These are phyloP conservation scores for Tapirus indicus DNA, from an alignment of 2,797 vertebrate genomes.

Conservation along the genomic window DNA sequence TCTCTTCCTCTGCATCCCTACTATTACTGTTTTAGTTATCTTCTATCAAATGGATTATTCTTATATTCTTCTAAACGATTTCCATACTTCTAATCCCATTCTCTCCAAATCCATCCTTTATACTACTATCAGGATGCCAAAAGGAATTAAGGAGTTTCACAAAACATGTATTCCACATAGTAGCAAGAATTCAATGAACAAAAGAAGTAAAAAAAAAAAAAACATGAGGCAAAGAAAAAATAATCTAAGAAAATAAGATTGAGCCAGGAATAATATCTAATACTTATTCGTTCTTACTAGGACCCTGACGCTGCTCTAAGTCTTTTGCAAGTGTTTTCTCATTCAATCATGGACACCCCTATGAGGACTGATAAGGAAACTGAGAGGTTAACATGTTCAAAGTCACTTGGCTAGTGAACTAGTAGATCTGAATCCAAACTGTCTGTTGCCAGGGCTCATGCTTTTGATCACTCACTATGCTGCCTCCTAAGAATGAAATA, in stretches of 20 bases:
- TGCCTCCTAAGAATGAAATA: slow-evolving; percentile 23
- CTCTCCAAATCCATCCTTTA: neutral
- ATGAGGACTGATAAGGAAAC: neutral
- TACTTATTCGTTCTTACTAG: neutral
- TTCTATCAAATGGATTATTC: neutral
- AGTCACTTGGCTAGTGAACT: neutral
- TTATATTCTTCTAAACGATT: neutral
- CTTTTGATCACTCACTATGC: neutral
- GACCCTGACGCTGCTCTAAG: neutral
- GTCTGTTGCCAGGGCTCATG: neutral
- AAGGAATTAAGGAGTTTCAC: neutral
- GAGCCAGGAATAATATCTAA: neutral
- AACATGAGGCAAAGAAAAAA: neutral
- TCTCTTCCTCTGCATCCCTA: neutral
- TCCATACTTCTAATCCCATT: neutral
- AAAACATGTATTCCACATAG: neutral
- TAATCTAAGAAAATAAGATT: neutral
- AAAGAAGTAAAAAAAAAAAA: neutral
- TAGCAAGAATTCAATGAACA: neutral
- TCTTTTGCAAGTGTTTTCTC: neutral
- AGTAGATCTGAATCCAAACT: neutral
- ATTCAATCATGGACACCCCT: neutral
- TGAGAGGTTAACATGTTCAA: neutral
- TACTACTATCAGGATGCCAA: neutral
- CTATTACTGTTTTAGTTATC: neutral